These are phyloP conservation scores for Pygathrix nemaeus DNA, from an alignment of 2,113 vertebrate species.

Conservation along the genomic window DNA sequence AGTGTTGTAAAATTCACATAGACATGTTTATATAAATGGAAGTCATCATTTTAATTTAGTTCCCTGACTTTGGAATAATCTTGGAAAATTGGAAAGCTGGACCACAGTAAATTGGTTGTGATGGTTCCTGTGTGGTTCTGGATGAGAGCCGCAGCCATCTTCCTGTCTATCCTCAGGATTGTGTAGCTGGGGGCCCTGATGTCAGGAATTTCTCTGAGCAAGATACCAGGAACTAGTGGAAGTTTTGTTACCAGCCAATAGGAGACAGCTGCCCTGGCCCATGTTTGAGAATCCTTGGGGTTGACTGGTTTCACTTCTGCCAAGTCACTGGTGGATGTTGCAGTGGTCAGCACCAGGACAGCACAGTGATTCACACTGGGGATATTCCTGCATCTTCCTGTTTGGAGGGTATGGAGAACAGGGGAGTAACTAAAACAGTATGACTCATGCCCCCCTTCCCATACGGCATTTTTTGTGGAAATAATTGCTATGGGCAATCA, in stretches of 20 bases:
- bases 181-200: too few species aligned
- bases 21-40: not conserved
- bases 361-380: not conserved
- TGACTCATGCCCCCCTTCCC: not conserved
- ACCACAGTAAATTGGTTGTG: not conserved
- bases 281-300: not conserved
- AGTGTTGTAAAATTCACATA: not conserved
- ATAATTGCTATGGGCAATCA: not conserved
- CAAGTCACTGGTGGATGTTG: not conserved
- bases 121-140: not conserved
- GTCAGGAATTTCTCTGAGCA: not conserved
- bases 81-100: not conserved
- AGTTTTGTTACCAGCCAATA: not conserved
- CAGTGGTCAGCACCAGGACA: not conserved
- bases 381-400: not conserved
- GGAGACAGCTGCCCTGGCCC: not conserved
- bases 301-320: constrained; percentile 22
- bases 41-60: not conserved
- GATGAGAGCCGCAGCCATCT: not conserved
- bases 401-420: not conserved
- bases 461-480: not conserved
- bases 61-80: not conserved
- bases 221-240: not conserved
- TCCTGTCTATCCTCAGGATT: not conserved
- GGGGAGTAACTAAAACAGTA: not conserved